Conservation (phyloP, 2,888 invertebrate species). For the Brachycybe producta region DNA sequence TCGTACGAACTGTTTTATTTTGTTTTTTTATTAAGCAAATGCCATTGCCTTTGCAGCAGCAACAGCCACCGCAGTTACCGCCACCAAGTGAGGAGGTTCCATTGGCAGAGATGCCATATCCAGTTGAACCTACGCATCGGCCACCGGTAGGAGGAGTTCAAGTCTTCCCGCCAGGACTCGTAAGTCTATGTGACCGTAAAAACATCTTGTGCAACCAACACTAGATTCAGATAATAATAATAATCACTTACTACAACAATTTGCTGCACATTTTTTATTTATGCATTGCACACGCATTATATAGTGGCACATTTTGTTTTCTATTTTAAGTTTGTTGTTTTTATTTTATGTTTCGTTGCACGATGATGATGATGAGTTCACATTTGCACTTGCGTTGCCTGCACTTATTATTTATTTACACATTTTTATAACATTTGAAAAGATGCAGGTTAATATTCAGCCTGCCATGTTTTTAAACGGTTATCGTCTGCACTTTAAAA, state of each 20-base stretch:
- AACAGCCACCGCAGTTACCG: background rate
- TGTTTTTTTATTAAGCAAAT: background rate
- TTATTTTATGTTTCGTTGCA: too few relatives aligned
- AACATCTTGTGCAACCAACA: conserved; percentile 5
- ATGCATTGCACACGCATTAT: too few relatives aligned
- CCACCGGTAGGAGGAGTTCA: conserved; percentile 39
- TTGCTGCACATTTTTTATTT: too few relatives aligned
- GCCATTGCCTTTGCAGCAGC: background rate
- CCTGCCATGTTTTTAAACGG: too few relatives aligned
- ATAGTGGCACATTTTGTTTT: too few relatives aligned
- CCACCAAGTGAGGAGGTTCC: conserved; percentile 27
- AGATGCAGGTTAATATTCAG: too few relatives aligned
- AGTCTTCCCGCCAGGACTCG: conserved; percentile 39
- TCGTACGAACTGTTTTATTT: background rate
- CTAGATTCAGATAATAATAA: too few relatives aligned
- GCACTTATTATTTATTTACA: too few relatives aligned
- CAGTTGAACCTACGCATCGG: conserved; percentile 21
- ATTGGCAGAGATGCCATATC: conserved; percentile 25
- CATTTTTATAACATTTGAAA: too few relatives aligned
- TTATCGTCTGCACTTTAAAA: too few relatives aligned
- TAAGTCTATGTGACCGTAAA: conserved; percentile 24
- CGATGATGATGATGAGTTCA: background rate
- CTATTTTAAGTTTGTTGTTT: too few relatives aligned
- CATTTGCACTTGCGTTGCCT: background rate
- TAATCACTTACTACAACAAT: too few relatives aligned